Evolutionary conservation across 2,797 vertebrate species (phyloP).

Genomic region (Monodelphis domestica): DNA sequence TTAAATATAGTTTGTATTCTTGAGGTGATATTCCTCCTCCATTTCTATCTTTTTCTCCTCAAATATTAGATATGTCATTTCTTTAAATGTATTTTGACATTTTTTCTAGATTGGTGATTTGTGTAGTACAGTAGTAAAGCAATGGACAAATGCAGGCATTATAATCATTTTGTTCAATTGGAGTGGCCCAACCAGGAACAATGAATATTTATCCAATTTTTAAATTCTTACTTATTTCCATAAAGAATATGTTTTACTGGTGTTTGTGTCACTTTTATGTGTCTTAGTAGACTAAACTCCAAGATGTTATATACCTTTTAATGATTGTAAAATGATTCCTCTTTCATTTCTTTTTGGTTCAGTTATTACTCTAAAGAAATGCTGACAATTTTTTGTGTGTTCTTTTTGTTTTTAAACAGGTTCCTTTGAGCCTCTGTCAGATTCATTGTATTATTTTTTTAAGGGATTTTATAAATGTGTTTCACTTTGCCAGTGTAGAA

Average conservation of each 20-base stretch:
- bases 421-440: not conserved
- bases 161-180: not conserved
- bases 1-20: not conserved
- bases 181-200: not conserved
- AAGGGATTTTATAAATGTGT: constrained; percentile 31
- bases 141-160: not conserved
- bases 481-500: constrained; percentile 51
- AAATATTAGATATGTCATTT: not conserved
- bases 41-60: not conserved
- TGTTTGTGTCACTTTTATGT: not conserved
- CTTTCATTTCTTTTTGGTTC: not conserved
- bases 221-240: not conserved
- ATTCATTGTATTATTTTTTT: constrained; percentile 26
- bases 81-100: not conserved
- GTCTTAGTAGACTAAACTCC: not conserved
- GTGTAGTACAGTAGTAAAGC: not conserved
- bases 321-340: not conserved
- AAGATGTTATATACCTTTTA: not conserved
- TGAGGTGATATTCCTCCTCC: not conserved
- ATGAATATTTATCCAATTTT: not conserved
- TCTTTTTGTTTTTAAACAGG: not conserved
- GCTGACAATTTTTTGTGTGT: not conserved
- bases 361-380: not conserved
- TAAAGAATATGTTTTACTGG: not conserved
- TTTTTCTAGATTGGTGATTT: not conserved